Base-by-base conservation (phyloP, 2,113 vertebrate genomes). In the Pongo abelii region DNA sequence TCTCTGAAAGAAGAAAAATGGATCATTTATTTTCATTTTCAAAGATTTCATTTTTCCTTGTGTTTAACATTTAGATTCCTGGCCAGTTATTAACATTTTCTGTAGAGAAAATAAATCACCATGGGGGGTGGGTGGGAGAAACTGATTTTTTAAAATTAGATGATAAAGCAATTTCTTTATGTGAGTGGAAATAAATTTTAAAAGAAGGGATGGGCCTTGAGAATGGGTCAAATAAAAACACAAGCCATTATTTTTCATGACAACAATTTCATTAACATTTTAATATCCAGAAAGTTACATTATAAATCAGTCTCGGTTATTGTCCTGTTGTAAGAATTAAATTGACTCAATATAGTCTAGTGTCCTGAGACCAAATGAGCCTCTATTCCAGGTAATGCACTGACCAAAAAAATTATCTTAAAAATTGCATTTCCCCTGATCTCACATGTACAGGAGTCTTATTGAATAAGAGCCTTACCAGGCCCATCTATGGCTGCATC, bases 21-120 rank as follows among this genome's bases (percentile, higher is more conserved):
- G 35, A 81, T 96, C 93, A 35, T 96, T 95, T 95, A 61, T 98
- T 97, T 97, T 97, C 95, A 91, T 97, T 89, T 90, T 69, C 91
- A 72, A 83, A 92, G 83, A 94, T 89, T 92, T 80, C 32, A 80
- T 91, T 97, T 95, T 89, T 52, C 91, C 25, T 46, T 89, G 59
- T 64, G 75, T 85, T 97, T 87, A 92, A 80, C 88, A 81, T 96
- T 97, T 93, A 90, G 81, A 80, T 96, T 93, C 59, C 96, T 96
- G 59, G 88, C 88, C 48, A 52, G 91, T 79, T 93, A 94, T 78
- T 93, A 97, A 72, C 74, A 91, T 91, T 94, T 95, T 96, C 93
- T 94, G 3, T 43, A 77, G 79, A 91, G 93, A 95, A 97, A 96
- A 97, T 97, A 96, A 94, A 96, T 97, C 95, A 91, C 78, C n/a